Base-by-base conservation (phyloP, 2,797 vertebrate genomes). In the Typhlichthys eigenmanni region DNA sequence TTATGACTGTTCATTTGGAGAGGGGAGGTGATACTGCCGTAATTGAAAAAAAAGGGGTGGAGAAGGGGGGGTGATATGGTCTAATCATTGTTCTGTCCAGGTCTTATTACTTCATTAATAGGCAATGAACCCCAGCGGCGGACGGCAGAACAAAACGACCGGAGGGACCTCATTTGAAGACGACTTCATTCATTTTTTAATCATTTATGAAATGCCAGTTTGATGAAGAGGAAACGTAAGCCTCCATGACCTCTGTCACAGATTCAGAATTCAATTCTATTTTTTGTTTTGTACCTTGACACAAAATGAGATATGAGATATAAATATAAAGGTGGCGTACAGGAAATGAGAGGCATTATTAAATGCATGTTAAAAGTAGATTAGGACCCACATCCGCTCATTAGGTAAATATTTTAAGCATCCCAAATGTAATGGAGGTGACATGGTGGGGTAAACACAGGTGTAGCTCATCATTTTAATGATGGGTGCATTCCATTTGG, bases 21-120 rank as follows among this genome's bases (percentile, higher is more conserved):
- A 63, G 70, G 66, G 69, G 76, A 81, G 69, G 73, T 68, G 84
- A 85, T 84, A 76, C 82, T 10, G 47, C 55, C 56, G 63, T 53
- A 64, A 59, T 81, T 72, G 56, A 50, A 76, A 4, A 29, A 29
- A 29, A 29, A 29, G 24, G 3, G 24, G 24, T 57, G 60, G 61
- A 10, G 19, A 54, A 71, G 79, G 34, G 55, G 29, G 79, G 80
- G 74, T 68, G 79, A 86, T 88, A 85, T 38, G 74, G 71, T 62
- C 81, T 75, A 85, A 86, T 80, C 78, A 76, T 68, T 62, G 66
- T 70, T 85, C 74, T 66, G 64, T 60, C 62, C 45, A 76, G 60
- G 78, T 90, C 84, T 62, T 66, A 48, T 89, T 92, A 76, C 87
- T 70, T 87, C 80, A 88, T 90, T 64, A 87, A 87, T 87, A 89